Evolutionary conservation across 1,140 invertebrate genomes (phyloP).

Genomic region (Camponotus vicinus): DNA sequence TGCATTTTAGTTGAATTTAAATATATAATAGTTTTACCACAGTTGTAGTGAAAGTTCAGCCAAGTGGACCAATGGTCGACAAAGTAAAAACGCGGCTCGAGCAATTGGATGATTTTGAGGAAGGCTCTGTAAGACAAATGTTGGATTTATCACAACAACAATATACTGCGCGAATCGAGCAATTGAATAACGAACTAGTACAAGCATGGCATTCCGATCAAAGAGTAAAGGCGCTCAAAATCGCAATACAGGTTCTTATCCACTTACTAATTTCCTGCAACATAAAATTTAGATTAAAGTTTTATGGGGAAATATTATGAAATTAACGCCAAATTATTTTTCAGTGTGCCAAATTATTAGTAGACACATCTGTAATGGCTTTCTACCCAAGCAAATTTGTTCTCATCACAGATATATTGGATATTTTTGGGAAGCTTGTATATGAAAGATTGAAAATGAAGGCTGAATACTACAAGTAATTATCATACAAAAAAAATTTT

Average conservation of each 20-base stretch:
- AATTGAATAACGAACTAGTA: slow-evolving; percentile 95
- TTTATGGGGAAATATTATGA: neutral
- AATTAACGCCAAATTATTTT: slow-evolving; percentile 76
- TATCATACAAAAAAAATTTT: slow-evolving; percentile 39
- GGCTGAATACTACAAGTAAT: slow-evolving; percentile 89
- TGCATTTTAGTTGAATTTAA: too few species aligned
- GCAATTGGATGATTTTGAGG: slow-evolving; percentile 98
- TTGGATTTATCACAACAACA: slow-evolving; percentile 97
- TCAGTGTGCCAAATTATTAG: slow-evolving; percentile 96
- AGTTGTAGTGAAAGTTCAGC: slow-evolving; percentile 93
- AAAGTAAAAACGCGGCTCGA: slow-evolving; percentile 96
- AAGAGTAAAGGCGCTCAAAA: slow-evolving; percentile 98
- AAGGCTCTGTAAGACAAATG: slow-evolving; percentile 94
- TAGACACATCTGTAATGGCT: slow-evolving; percentile 94
- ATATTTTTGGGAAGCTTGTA: slow-evolving; percentile 97
- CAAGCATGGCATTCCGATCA: slow-evolving; percentile 97
- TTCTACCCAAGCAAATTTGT: slow-evolving; percentile 99
- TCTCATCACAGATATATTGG: slow-evolving; percentile 97
- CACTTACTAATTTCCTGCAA: slow-evolving; percentile 30
- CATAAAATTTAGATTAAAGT: neutral
- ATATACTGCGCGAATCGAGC: slow-evolving; percentile 95
- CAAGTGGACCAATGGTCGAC: slow-evolving; percentile 91
- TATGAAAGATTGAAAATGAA: slow-evolving; percentile 95
- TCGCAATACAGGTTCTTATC: slow-evolving; percentile 92
- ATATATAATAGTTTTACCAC: slow-evolving; percentile 52